Percentiles rank a stretch among this genome's conserved stretches.
Conservation (phyloP, 2,888 invertebrate genomes). For the Cactoblastis cactorum region DNA sequence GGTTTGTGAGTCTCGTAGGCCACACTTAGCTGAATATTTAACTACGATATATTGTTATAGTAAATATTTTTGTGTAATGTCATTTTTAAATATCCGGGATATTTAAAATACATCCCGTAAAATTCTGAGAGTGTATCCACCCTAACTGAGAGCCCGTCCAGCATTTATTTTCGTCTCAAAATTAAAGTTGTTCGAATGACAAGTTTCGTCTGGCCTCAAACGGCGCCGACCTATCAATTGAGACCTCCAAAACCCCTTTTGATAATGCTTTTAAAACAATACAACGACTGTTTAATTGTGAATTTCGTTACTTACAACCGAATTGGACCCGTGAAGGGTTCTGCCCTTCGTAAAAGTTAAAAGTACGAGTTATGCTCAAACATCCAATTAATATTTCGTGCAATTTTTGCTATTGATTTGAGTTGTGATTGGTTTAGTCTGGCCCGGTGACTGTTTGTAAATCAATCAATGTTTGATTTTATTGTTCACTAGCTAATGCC, state of each 20-base stretch:
- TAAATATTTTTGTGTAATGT: too few species aligned
- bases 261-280: neutral
- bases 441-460: too few species aligned
- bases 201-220: constrained; percentile 6
- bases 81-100: too few species aligned
- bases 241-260: neutral
- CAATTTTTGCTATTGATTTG: too few species aligned
- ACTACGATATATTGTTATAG: too few species aligned
- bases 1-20: too few species aligned
- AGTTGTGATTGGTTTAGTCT: too few species aligned
- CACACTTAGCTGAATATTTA: too few species aligned
- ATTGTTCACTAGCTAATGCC: too few species aligned
- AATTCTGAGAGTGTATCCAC: neutral
- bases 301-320: neutral
- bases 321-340: neutral
- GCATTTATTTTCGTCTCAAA: constrained; percentile 8
- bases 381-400: too few species aligned
- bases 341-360: neutral
- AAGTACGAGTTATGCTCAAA: neutral
- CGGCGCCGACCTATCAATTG: neutral
- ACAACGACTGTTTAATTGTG: constrained; percentile 2
- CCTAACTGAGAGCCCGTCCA: neutral
- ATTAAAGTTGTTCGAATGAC: constrained; percentile 10
- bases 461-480: too few species aligned
- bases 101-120: neutral